Evolutionary conservation across 1,140 invertebrate genomes (phyloP).

Genomic region (Drosophila pallidifrons): DNA sequence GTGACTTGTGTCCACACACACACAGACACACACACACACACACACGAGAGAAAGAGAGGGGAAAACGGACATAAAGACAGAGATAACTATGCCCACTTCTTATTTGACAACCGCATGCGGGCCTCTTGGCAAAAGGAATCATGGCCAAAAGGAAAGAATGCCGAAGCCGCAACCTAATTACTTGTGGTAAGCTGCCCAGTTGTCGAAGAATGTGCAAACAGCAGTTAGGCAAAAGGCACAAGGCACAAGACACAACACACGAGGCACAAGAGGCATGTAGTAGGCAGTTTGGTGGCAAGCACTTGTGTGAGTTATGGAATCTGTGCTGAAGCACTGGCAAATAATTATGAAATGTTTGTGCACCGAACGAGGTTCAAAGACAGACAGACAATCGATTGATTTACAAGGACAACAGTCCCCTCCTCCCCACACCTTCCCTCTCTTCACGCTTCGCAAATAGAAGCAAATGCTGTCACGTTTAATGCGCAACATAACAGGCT

Average conservation of each 20-base stretch:
- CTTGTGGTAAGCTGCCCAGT: conserved; percentile 72
- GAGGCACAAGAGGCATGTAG: neutral
- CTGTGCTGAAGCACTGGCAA: conserved; percentile 73
- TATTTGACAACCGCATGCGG: conserved; percentile 72
- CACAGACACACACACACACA: conserved; percentile 36
- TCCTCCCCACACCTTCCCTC: too few relatives aligned
- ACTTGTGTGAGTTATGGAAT: conserved; percentile 75
- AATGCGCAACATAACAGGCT: conserved; percentile 64
- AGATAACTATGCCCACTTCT: conserved; percentile 47
- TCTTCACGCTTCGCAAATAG: neutral
- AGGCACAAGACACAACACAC: neutral
- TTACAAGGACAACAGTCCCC: conserved; percentile 59
- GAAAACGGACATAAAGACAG: conserved; percentile 8
- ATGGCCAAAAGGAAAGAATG: conserved; percentile 75
- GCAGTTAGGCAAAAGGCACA: conserved; percentile 5
- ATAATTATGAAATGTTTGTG: conserved; percentile 76
- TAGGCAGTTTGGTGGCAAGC: neutral
- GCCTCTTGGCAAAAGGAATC: conserved; percentile 66
- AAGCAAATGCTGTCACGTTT: conserved; percentile 50
- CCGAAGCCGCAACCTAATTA: conserved; percentile 79
- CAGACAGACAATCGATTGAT: conserved; percentile 73
- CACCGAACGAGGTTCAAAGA: neutral
- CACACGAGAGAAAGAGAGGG: conserved; percentile 10
- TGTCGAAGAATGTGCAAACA: conserved; percentile 65
- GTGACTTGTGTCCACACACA: conserved; percentile 64